phyloP scores from a whole-genome alignment of 2,888 invertebrate species.

The Microctonus aethiopoides region DNA sequence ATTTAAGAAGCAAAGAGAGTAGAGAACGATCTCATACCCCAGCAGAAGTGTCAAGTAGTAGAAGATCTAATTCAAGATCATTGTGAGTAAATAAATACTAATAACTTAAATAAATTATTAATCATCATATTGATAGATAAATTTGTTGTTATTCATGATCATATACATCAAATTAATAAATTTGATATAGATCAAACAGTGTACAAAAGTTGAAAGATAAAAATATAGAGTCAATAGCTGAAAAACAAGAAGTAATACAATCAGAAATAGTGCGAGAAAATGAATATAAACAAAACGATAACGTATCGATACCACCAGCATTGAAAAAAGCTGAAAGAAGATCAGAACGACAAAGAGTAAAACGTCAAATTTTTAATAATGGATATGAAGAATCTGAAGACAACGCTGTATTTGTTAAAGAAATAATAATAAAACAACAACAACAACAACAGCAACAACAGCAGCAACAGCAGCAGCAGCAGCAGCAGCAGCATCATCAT shows the following conservation, averaged over 20 bases:
- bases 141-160: neutral
- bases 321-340: slow-evolving; percentile 55
- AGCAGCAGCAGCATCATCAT: slow-evolving; percentile 47
- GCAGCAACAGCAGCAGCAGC: neutral
- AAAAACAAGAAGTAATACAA: slow-evolving; percentile 49
- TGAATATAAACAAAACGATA: slow-evolving; percentile 45
- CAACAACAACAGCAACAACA: slow-evolving; percentile 37
- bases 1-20: slow-evolving; percentile 54
- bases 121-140: neutral
- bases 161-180: neutral
- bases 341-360: slow-evolving; percentile 59
- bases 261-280: slow-evolving; percentile 38
- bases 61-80: slow-evolving; percentile 54
- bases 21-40: slow-evolving; percentile 61
- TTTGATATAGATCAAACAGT: slow-evolving; percentile 47
- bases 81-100: slow-evolving; percentile 44
- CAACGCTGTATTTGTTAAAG: slow-evolving; percentile 35
- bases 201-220: slow-evolving; percentile 48
- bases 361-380: slow-evolving; percentile 55
- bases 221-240: slow-evolving; percentile 53
- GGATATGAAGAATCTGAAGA: slow-evolving; percentile 58
- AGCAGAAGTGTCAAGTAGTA: slow-evolving; percentile 54
- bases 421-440: slow-evolving; percentile 44
- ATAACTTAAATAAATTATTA: slow-evolving; percentile 1
- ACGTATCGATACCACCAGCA: slow-evolving; percentile 33